phyloP scores from a whole-genome alignment of 1,140 invertebrate genomes.

The Leptestheria dahalacensis region DNA sequence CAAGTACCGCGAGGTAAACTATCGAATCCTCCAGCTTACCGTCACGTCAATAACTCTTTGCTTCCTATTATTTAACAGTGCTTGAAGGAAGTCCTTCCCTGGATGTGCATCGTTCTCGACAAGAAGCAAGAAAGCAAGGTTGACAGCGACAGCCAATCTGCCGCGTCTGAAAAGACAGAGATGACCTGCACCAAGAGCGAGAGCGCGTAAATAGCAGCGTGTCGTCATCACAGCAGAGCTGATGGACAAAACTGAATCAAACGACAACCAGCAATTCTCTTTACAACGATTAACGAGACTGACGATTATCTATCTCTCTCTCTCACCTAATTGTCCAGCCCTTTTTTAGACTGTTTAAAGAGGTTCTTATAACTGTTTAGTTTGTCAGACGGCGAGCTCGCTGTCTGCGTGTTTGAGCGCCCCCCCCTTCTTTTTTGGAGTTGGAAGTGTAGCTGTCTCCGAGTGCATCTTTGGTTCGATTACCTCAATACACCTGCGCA shows the following conservation, averaged over 20 bases:
- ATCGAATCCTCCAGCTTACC: no score
- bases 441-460: not conserved
- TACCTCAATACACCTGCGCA: not conserved
- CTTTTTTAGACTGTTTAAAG: no score
- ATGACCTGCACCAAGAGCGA: not conserved
- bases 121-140: not conserved
- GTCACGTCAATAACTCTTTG: no score
- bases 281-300: not conserved
- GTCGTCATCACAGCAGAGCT: not conserved
- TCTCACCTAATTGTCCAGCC: not conserved
- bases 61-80: no score
- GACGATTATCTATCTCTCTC: not conserved
- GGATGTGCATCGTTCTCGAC: not conserved
- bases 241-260: not conserved
- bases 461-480: not conserved
- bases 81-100: not conserved
- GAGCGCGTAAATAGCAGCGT: not conserved
- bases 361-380: no score
- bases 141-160: not conserved
- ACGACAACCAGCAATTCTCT: no score
- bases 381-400: no score
- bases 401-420: no score
- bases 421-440: not conserved
- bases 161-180: not conserved
- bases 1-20: conserved; percentile 44